phyloP scores from a whole-genome alignment of 2,797 vertebrate species.

The Alosa sapidissima region DNA sequence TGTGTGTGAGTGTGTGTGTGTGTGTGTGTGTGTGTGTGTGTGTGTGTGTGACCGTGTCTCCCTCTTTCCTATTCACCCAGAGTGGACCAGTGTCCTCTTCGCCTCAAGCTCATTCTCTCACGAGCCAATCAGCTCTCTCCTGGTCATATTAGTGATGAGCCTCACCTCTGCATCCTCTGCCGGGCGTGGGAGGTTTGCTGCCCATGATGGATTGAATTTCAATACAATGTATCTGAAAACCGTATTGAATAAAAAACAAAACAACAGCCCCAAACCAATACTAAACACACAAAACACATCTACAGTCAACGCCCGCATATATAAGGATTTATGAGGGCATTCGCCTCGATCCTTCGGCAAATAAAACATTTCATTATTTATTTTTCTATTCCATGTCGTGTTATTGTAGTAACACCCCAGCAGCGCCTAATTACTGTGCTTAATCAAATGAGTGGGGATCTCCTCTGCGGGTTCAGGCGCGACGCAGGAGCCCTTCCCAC shows the following conservation, averaged over 20 bases:
- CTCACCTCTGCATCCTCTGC: neutral
- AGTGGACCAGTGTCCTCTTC: neutral
- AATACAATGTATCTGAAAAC: conserved; percentile 3
- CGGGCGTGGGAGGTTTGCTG: neutral
- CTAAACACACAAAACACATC: conserved; percentile 6
- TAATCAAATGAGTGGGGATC: neutral
- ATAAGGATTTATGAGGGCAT: conserved; percentile 9
- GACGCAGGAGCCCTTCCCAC: neutral
- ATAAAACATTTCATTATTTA: neutral
- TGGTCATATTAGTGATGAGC: conserved; percentile 1
- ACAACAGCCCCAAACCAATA: neutral
- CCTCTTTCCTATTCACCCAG: neutral
- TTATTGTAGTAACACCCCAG: neutral
- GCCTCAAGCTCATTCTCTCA: neutral
- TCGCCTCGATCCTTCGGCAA: neutral
- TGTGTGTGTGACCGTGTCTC: neutral
- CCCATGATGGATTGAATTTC: conserved; percentile 20
- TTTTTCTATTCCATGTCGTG: neutral
- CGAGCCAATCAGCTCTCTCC: neutral
- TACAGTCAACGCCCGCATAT: neutral
- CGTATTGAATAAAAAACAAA: neutral
- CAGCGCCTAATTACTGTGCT: conserved; percentile 13
- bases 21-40: neutral
- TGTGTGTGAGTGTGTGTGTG: neutral
- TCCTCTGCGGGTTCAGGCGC: neutral